These are phyloP conservation scores for Amphiduros pacificus DNA, from an alignment of 2,888 invertebrate genomes.

Conservation along the genomic window DNA sequence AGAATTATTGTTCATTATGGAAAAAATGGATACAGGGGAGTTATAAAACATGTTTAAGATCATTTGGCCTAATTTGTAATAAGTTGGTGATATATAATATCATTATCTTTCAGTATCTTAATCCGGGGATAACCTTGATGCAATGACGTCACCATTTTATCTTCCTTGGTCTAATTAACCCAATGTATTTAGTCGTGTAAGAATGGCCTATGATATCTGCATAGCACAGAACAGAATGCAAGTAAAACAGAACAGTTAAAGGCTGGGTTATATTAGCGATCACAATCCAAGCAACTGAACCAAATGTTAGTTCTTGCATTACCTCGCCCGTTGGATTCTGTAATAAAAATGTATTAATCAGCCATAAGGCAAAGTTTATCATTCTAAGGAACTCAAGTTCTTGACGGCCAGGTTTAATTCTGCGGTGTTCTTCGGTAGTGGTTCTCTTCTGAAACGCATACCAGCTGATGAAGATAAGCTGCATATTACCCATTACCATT, in stretches of 20 bases:
- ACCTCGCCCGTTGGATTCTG: conserved; percentile 1
- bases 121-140: too few relatives aligned
- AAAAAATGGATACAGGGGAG: too few relatives aligned
- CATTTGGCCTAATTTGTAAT: too few relatives aligned
- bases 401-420: conserved; percentile 9
- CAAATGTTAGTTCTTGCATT: conserved; percentile 1
- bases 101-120: too few relatives aligned
- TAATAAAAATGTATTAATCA: conserved; percentile 7
- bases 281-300: background rate
- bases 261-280: conserved; percentile 12
- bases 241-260: conserved; percentile 8
- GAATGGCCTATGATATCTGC: conserved; percentile 11
- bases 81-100: too few relatives aligned
- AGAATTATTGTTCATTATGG: too few relatives aligned
- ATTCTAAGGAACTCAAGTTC: conserved; percentile 10
- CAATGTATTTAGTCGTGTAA: conserved; percentile 9
- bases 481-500: background rate
- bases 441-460: conserved; percentile 13
- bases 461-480: conserved; percentile 14
- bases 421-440: conserved; percentile 6
- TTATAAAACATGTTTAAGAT: too few relatives aligned
- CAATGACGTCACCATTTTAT: too few relatives aligned
- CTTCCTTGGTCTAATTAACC: conserved; percentile 2
- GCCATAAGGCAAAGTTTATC: conserved; percentile 15
- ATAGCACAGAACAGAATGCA: conserved; percentile 7